phyloP scores from a whole-genome alignment of 2,797 vertebrate species.

The Acestrorhynchus altus region DNA sequence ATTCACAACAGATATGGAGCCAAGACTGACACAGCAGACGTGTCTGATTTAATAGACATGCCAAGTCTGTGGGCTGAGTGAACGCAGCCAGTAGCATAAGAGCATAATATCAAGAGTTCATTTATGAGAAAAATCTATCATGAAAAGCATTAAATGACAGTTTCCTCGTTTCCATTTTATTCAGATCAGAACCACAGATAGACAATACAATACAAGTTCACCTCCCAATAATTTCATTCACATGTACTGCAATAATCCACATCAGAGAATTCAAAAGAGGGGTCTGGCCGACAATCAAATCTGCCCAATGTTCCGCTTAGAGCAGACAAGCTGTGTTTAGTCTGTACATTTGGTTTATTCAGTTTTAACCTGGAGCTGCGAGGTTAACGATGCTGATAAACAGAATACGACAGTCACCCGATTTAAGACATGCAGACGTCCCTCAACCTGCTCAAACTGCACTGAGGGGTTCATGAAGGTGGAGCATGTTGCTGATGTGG shows the following conservation, averaged over 20 bases:
- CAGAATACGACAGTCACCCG: no score
- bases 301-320: no score
- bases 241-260: no score
- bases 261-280: neutral
- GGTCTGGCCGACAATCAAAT: no score
- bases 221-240: neutral
- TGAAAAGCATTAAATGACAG: neutral
- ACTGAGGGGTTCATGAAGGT: no score
- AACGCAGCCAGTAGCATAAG: constrained; percentile 3
- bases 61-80: constrained; percentile 1
- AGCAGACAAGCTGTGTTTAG: no score
- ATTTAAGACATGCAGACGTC: no score
- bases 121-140: neutral
- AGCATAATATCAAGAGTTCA: neutral
- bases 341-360: no score
- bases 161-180: neutral
- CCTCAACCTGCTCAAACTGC: no score
- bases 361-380: no score
- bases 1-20: neutral
- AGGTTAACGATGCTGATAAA: no score
- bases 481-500: no score
- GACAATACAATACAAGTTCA: neutral
- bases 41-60: neutral
- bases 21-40: neutral
- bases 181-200: neutral